These are phyloP conservation scores for Catajapyx aquilonaris DNA, from an alignment of 1,140 invertebrate genomes.

Conservation along the genomic window DNA sequence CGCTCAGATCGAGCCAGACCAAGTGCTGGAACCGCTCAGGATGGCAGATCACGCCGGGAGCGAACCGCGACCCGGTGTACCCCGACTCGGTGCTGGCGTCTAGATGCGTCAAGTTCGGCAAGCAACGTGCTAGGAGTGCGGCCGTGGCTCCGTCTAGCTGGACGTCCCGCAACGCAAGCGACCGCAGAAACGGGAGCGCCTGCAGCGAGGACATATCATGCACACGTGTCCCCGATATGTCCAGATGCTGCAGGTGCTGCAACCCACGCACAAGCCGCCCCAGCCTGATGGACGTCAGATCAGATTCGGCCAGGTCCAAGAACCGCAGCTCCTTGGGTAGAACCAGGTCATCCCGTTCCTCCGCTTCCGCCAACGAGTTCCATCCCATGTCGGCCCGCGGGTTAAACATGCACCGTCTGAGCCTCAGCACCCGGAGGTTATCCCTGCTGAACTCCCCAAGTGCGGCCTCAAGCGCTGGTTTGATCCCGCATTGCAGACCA, in stretches of 20 bases:
- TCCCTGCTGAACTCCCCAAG: slow-evolving; percentile 48
- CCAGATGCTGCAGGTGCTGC: slow-evolving; percentile 37
- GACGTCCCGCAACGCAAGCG: slow-evolving; percentile 40
- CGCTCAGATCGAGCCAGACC: slow-evolving; percentile 30
- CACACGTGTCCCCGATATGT: slow-evolving; percentile 46
- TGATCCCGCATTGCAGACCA: slow-evolving; percentile 31
- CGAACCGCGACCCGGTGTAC: no score
- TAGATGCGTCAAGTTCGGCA: neutral
- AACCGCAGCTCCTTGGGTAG: no score
- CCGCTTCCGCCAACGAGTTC: no score
- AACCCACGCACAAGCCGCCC: no score
- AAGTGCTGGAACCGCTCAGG: slow-evolving; percentile 8
- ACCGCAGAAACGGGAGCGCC: slow-evolving; percentile 36
- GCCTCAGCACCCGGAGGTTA: slow-evolving; percentile 45
- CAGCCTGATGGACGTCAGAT: no score
- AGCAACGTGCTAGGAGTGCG: slow-evolving; percentile 15
- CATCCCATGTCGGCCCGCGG: no score
- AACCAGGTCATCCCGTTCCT: no score
- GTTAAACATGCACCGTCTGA: no score
- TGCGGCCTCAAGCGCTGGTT: slow-evolving; percentile 45
- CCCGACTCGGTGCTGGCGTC: no score
- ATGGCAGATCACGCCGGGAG: no score
- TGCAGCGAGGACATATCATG: slow-evolving; percentile 39
- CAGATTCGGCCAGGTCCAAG: no score
- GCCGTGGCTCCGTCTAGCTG: slow-evolving; percentile 25